Evolutionary conservation across 2,888 invertebrate species (phyloP), one percentile per base, ranked within the genome.

Genomic region (Parascotia fuliginaria): DNA sequence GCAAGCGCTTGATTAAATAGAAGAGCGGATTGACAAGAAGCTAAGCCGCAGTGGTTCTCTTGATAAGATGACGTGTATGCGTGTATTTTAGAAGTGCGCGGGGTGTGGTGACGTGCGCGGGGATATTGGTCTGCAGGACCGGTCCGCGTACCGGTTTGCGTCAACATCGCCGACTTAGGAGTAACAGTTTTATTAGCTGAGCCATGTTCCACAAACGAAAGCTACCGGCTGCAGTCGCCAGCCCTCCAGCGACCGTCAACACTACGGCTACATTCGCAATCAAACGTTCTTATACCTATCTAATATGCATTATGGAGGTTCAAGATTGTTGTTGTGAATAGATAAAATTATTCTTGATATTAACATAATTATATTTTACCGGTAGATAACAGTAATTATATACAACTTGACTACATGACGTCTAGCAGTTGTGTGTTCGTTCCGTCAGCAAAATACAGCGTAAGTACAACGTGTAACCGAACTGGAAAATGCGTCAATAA

Each of bases 181-280:
- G 85, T 87, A 88, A 90, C 89, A 85, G 92, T 92, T 91, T 90
- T 89, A 90, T 87, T 89, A 89, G 87, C 82, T 79, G 78, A 84
- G 85, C 86, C 74, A 81, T 88, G 89, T 84, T 89, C 89, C 81
- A 89, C 88, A 86, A 90, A 90, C 81, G 79, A 83, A 75, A 70
- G 79, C 83, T 80, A 80, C 82, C 72, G 75, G 66, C 68, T 68
- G 68, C 57, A 68, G 70, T 63, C 63, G 62, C 68, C 70, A 77
- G 72, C 81, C 79, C 76, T 74, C 48, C 29, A 72, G 73, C 67
- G 57, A 58, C 73, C 68, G 60, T 63, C 73, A 63, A 60, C 72
- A 59, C 69, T 68, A 64, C 52, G 61, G 49, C 50, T 42, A 58
- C 62, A 67, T 63, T 67, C 60, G 52, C 36, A 36, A 37, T 51